A percentile compares a stretch with the other conserved stretches of the same genome.
phyloP scores from a whole-genome alignment of 2,888 invertebrate species.

The Platynereis dumerilii region DNA sequence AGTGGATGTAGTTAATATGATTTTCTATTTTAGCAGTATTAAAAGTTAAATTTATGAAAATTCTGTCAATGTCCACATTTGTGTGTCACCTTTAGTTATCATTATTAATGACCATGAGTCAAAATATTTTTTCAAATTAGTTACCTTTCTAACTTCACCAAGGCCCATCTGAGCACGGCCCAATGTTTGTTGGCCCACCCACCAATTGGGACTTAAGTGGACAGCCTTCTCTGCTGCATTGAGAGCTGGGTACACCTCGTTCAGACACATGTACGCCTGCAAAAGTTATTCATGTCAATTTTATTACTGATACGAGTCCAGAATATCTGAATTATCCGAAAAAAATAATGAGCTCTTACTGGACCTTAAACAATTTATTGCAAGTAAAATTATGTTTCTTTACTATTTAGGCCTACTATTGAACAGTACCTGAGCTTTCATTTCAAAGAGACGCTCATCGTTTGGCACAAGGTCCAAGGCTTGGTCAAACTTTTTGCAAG shows the following conservation, averaged over 20 bases:
- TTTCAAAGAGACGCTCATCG: slow-evolving; percentile 61
- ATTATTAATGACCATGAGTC: no score
- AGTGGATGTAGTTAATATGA: no score
- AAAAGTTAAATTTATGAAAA: no score
- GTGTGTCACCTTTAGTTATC: no score
- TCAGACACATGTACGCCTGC: slow-evolving; percentile 53
- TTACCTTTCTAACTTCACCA: slow-evolving; percentile 61
- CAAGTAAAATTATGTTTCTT: no score
- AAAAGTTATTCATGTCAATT: background rate
- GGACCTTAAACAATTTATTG: slow-evolving; percentile 2
- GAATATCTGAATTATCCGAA: no score
- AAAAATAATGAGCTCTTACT: no score
- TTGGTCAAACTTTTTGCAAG: slow-evolving; percentile 63
- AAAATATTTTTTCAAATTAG: no score
- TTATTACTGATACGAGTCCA: no score
- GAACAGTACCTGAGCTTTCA: slow-evolving; percentile 63
- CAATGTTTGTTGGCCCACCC: slow-evolving; percentile 63
- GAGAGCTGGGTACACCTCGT: slow-evolving; percentile 57
- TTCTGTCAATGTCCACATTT: no score
- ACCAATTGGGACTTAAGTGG: slow-evolving; percentile 59
- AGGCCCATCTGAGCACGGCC: slow-evolving; percentile 61
- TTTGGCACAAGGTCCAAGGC: slow-evolving; percentile 55
- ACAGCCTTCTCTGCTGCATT: slow-evolving; percentile 58
- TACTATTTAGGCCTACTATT: background rate
- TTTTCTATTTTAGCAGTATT: no score